Evolutionary conservation across 2,797 vertebrate species (phyloP), one percentile per base, ranked within the genome.

Genomic region (Parambassis ranga): DNA sequence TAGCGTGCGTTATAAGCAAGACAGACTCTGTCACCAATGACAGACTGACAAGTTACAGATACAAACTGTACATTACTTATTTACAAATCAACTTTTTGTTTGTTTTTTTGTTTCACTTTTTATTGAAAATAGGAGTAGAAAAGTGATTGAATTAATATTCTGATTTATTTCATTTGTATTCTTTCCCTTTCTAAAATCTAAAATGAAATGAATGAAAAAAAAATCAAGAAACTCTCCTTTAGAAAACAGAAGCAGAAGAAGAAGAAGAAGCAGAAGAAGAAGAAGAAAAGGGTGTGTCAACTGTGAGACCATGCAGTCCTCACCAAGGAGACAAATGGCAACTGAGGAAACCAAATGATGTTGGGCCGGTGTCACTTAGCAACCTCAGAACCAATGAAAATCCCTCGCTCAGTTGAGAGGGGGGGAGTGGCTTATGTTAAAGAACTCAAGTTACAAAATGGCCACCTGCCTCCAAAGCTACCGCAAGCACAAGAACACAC

Each of bases 61-160:
- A 97, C 95, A 96, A 96, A 98, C 94, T 96, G 94, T 96, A 97
- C 96, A 97, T 90, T 85, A 90, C 83, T 76, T 96, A 96, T 96
- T 95, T 96, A 96, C 95, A 97, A 93, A 94, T 92, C 62, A 91
- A 92, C 81, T 91, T 91, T 93, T 92, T 92, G 75, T 89, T 86
- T 83, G 16, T 87, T 90, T 91, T 77, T 92, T 90, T 63, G 10
- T 82, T 87, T 83, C 30, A 86, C 81, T 90, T 91, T 91, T 91
- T 92, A 90, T 92, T 90, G 89, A 94, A 94, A 93, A 93, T 90
- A 93, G 91, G 90, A 92, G 89, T 94, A 94, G 87, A 94, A 94
- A 94, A 92, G 90, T 92, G 92, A 93, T 93, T 92, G 90, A 92
- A 89, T 87, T 89, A 83, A 89, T 93, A 91, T 92, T 92, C 83